These are phyloP conservation scores for Exephanes ischioxanthus DNA, from an alignment of 2,888 invertebrate species.

Conservation along the genomic window DNA sequence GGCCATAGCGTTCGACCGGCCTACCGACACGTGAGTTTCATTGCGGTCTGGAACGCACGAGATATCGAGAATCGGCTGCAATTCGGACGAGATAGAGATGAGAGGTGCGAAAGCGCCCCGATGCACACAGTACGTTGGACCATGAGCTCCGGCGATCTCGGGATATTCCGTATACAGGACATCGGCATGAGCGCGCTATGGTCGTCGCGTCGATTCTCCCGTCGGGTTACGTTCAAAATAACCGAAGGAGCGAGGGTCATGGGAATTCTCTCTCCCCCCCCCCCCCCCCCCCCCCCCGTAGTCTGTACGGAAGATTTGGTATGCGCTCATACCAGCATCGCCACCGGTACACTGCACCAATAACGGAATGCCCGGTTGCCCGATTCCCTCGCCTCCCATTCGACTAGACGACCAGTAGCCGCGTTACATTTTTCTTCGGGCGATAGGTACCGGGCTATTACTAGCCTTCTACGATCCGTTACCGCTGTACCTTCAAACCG, in stretches of 20 bases:
- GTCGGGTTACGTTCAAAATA: constrained; percentile 18
- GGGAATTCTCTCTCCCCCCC: background rate
- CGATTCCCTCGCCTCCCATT: constrained; percentile 54
- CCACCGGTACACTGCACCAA: constrained; percentile 10
- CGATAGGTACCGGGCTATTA: constrained; percentile 54
- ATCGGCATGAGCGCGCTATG: constrained; percentile 34
- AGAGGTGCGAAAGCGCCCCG: background rate
- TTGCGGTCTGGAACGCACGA: constrained; percentile 50
- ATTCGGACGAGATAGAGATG: constrained; percentile 4
- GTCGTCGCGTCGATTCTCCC: constrained; percentile 23
- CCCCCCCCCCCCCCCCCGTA: background rate
- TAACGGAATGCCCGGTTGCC: constrained; percentile 37
- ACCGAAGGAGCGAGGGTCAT: constrained; percentile 15
- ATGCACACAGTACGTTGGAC: background rate
- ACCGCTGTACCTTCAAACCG: constrained; percentile 27
- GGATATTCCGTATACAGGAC: constrained; percentile 33
- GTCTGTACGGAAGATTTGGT: constrained; percentile 16
- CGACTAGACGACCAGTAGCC: constrained; percentile 36
- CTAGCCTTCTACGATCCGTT: constrained; percentile 50
- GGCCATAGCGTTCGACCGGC: constrained; percentile 38
- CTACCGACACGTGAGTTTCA: constrained; percentile 40
- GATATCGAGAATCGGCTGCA: constrained; percentile 47
- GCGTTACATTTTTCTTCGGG: constrained; percentile 51
- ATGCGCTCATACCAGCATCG: constrained; percentile 1
- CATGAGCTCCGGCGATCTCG: constrained; percentile 22